These are phyloP conservation scores for Dioctria rufipes DNA, from an alignment of 2,888 invertebrate genomes.

Conservation along the genomic window DNA sequence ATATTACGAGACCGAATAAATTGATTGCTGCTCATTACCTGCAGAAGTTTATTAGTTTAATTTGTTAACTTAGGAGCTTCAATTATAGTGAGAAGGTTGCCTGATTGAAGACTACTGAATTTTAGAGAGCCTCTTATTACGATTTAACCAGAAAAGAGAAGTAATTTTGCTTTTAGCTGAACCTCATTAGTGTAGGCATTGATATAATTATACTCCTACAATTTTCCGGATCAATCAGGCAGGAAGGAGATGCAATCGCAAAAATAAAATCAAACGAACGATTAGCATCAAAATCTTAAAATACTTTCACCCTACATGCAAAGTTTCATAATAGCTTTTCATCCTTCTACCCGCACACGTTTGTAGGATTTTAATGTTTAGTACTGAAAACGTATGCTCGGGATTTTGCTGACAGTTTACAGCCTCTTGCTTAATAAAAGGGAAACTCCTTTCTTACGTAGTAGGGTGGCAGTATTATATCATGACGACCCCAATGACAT, in stretches of 20 bases:
- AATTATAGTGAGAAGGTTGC: neutral
- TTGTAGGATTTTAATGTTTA: neutral
- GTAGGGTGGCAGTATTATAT: conserved; percentile 27
- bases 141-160: too few relatives aligned
- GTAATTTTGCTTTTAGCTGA: neutral
- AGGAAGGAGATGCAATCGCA: conserved; percentile 20
- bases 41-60: conserved; percentile 27
- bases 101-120: conserved; percentile 30
- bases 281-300: conserved; percentile 44
- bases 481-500: neutral
- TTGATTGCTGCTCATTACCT: conserved; percentile 43
- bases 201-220: conserved; percentile 29
- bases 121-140: neutral
- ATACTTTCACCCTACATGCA: neutral
- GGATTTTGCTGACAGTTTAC: neutral
- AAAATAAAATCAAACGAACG: conserved; percentile 28
- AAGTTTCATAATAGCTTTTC: neutral
- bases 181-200: conserved; percentile 22
- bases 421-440: neutral
- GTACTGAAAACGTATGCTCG: conserved; percentile 16
- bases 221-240: neutral
- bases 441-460: neutral
- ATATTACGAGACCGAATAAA: conserved; percentile 13
- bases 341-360: neutral
- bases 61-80: conserved; percentile 23